A percentile compares a stretch with the other conserved stretches of the same genome.
These are phyloP conservation scores for Bucco capensis DNA, from an alignment of 2,113 vertebrate genomes.

Conservation along the genomic window DNA sequence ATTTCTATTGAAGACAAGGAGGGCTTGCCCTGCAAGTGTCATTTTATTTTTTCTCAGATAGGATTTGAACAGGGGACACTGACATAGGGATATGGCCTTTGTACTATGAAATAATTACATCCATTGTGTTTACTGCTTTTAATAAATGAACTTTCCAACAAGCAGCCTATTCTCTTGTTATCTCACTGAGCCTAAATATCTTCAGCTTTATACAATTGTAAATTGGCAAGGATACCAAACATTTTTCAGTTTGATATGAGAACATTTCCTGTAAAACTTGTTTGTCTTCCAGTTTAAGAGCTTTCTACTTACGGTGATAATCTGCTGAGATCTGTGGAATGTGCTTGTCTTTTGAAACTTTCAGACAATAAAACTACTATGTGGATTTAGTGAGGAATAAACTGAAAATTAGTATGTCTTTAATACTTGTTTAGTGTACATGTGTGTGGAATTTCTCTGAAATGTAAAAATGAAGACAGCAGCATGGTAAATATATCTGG, in stretches of 20 bases:
- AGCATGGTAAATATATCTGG: neutral
- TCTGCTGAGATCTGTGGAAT: slow-evolving; percentile 48
- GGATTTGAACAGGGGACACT: neutral
- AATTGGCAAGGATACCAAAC: slow-evolving; percentile 43
- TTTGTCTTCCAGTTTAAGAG: slow-evolving; percentile 20
- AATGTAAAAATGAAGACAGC: neutral
- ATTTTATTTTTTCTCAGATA: neutral
- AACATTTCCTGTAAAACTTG: slow-evolving; percentile 48
- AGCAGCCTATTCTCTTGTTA: neutral
- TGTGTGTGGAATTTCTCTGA: neutral
- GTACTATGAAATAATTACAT: neutral
- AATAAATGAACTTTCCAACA: slow-evolving; percentile 19
- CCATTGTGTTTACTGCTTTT: neutral
- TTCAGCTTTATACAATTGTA: slow-evolving; percentile 22
- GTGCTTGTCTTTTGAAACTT: neutral
- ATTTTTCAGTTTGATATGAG: slow-evolving; percentile 55
- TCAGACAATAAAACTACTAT: slow-evolving; percentile 18
- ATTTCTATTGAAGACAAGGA: neutral
- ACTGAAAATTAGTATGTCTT: neutral
- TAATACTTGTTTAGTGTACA: neutral
- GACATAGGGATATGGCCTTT: neutral
- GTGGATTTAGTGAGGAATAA: neutral
- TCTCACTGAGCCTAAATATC: slow-evolving; percentile 4
- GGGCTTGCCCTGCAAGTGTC: neutral
- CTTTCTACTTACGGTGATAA: neutral